These are phyloP conservation scores for Leptinotarsa juncta DNA, from an alignment of 2,888 invertebrate genomes.

Conservation along the genomic window DNA sequence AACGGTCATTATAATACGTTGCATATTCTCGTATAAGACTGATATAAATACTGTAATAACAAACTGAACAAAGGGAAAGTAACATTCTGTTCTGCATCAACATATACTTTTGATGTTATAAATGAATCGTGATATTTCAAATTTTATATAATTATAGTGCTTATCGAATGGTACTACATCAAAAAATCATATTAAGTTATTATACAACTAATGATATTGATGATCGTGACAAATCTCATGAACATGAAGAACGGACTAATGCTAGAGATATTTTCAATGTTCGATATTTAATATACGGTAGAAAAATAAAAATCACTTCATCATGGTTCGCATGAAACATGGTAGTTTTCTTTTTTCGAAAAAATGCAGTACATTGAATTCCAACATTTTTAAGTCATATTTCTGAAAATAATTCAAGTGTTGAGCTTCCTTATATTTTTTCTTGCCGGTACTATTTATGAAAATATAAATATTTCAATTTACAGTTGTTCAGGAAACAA, in stretches of 20 bases:
- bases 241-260: neutral
- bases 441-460: too few species aligned
- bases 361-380: too few species aligned
- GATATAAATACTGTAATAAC: constrained; percentile 41
- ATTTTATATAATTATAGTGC: constrained; percentile 41
- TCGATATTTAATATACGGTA: neutral
- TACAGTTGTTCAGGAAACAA: too few species aligned
- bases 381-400: too few species aligned
- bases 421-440: too few species aligned
- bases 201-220: constrained; percentile 27
- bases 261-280: neutral
- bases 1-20: constrained; percentile 37
- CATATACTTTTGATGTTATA: constrained; percentile 41
- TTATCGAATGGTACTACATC: constrained; percentile 33
- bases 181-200: constrained; percentile 36
- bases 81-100: constrained; percentile 33
- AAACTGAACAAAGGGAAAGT: constrained; percentile 35
- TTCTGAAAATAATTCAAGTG: too few species aligned
- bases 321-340: too few species aligned
- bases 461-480: too few species aligned
- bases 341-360: too few species aligned
- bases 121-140: constrained; percentile 41
- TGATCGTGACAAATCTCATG: constrained; percentile 18
- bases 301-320: too few species aligned
- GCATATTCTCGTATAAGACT: constrained; percentile 33